Conservation (phyloP, 2,797 vertebrate species). For the Melanogrammus aeglefinus region DNA sequence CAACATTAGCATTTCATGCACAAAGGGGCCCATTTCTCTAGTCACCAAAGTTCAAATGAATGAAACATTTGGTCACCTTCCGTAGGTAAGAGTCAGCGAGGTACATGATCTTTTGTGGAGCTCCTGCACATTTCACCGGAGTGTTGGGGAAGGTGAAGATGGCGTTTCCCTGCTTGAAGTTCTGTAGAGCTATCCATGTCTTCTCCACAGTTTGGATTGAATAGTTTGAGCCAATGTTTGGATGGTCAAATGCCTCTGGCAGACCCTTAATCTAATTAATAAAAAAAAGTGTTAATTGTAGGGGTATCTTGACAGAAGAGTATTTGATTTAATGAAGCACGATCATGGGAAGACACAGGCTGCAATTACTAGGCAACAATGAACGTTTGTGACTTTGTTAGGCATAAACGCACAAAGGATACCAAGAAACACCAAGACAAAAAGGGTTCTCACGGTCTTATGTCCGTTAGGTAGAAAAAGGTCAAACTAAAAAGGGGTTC, state of each 20-base stretch:
- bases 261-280: slow-evolving; percentile 90
- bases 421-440: too few relatives aligned
- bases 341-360: not conserved
- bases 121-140: slow-evolving; percentile 92
- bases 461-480: not conserved
- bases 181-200: slow-evolving; percentile 90
- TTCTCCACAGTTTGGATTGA: slow-evolving; percentile 88
- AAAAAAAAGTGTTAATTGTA: slow-evolving; percentile 4
- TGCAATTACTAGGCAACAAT: not conserved
- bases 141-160: slow-evolving; percentile 93
- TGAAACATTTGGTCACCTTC: slow-evolving; percentile 74
- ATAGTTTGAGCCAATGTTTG: slow-evolving; percentile 96
- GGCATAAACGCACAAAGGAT: not conserved
- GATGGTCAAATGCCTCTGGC: slow-evolving; percentile 87
- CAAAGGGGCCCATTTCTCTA: not conserved
- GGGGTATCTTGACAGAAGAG: not conserved
- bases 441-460: not conserved
- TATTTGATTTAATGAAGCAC: not conserved
- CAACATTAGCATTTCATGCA: slow-evolving; percentile 1
- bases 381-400: not conserved
- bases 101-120: slow-evolving; percentile 99
- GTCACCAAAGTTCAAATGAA: not conserved
- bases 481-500: not conserved
- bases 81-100: slow-evolving; percentile 86
- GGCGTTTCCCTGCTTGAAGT: slow-evolving; percentile 92